Conservation (phyloP, 2,888 invertebrate species). For the Sabatieria punctata region DNA sequence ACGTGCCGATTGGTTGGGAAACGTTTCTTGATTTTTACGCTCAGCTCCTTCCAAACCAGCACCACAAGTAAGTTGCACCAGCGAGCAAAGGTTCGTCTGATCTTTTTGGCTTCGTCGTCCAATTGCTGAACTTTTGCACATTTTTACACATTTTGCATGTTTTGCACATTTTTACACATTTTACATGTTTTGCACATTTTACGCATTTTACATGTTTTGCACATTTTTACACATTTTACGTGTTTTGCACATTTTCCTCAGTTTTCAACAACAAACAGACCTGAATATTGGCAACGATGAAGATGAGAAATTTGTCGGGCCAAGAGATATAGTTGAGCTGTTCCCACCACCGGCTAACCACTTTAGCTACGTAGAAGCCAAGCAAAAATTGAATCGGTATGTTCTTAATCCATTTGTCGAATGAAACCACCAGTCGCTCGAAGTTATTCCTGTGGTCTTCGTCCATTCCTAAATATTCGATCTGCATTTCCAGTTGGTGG, state of each 20-base stretch:
- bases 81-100: neutral
- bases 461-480: too few species aligned
- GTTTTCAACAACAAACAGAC: too few species aligned
- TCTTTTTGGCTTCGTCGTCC: neutral
- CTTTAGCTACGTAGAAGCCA: conserved; percentile 1
- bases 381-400: conserved; percentile 4
- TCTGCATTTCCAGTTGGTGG: too few species aligned
- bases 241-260: too few species aligned
- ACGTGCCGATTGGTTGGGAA: neutral
- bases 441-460: neutral
- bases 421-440: neutral
- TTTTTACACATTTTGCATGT: too few species aligned
- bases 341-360: conserved; percentile 4
- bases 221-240: too few species aligned
- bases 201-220: too few species aligned
- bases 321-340: conserved; percentile 1
- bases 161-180: too few species aligned
- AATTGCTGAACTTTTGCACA: neutral
- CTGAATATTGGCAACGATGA: neutral
- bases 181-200: too few species aligned
- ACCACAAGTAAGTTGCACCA: neutral
- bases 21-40: neutral
- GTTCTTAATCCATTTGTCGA: neutral
- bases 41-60: neutral
- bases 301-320: conserved; percentile 2